Evolutionary conservation across 2,113 vertebrate genomes (phyloP).

Genomic region (Sminthopsis crassicaudata): DNA sequence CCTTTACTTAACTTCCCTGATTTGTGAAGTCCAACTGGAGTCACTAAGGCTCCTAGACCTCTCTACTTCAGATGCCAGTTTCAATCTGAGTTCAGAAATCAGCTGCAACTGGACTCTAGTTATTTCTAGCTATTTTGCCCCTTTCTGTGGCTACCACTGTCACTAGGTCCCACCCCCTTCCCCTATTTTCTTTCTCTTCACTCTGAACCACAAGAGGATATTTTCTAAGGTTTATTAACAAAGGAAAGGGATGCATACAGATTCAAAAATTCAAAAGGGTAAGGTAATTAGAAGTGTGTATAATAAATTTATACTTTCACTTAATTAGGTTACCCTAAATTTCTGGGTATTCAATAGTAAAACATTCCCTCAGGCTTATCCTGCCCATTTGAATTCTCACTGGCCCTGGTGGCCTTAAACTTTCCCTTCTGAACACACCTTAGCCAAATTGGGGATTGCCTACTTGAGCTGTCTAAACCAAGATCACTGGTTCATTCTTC

Average conservation of each 20-base stretch:
- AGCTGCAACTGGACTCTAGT: not conserved
- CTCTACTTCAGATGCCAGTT: not conserved
- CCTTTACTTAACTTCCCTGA: not conserved
- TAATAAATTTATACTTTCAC: not conserved
- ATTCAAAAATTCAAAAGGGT: not conserved
- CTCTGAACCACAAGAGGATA: not conserved
- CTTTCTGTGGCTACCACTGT: not conserved
- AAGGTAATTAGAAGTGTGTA: not conserved
- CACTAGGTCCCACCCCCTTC: not conserved
- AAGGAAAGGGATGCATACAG: not conserved
- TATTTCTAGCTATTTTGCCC: not conserved
- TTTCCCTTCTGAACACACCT: not conserved
- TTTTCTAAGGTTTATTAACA: not conserved
- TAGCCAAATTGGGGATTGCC: not conserved
- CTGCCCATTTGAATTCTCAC: not conserved
- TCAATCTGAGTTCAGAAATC: not conserved
- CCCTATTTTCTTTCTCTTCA: not conserved
- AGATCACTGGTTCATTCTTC: not conserved
- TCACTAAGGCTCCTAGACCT: not conserved
- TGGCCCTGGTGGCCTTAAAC: not conserved
- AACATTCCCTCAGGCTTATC: not conserved
- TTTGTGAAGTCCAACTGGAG: not conserved
- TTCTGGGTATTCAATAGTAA: not conserved
- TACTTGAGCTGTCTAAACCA: constrained; percentile 1
- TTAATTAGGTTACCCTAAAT: not conserved